Evolutionary conservation across 2,888 invertebrate species (phyloP).

Genomic region (Tortrix viridana): DNA sequence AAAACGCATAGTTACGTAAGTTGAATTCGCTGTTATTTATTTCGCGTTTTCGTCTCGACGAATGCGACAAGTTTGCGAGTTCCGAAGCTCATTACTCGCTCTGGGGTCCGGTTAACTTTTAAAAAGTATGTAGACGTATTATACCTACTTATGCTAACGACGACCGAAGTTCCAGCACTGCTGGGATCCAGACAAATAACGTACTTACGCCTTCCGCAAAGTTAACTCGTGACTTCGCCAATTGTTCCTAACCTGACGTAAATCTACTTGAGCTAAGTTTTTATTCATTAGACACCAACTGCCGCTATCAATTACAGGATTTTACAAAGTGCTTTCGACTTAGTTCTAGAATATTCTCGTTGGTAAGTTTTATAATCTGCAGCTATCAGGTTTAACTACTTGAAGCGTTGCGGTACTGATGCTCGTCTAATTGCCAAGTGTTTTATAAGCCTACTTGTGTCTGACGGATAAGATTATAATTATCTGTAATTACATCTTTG

Average conservation of each 20-base stretch:
- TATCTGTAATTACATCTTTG: no score
- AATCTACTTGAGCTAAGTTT: constrained; percentile 32
- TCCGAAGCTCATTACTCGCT: constrained; percentile 2
- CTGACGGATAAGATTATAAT: no score
- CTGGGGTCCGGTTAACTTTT: constrained; percentile 14
- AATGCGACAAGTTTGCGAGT: constrained; percentile 24
- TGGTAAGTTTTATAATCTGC: constrained; percentile 3
- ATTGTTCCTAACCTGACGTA: constrained; percentile 19
- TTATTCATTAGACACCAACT: constrained; percentile 32
- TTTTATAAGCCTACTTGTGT: neutral
- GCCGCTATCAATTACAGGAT: constrained; percentile 31
- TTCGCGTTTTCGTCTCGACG: constrained; percentile 14
- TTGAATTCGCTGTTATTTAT: constrained; percentile 5
- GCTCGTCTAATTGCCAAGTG: neutral
- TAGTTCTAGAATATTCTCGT: constrained; percentile 16
- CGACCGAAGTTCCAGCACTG: constrained; percentile 22
- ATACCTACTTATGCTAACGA: constrained; percentile 35
- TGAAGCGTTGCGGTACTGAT: neutral
- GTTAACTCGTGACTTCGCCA: constrained; percentile 27
- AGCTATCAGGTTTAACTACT: neutral
- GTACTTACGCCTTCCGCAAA: constrained; percentile 26
- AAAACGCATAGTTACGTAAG: neutral
- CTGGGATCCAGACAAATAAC: constrained; percentile 26
- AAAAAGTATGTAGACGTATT: constrained; percentile 24
- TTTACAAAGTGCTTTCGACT: constrained; percentile 19